Percentiles rank a stretch among this genome's conserved stretches.
Evolutionary conservation across 2,797 vertebrate genomes (phyloP).

Genomic region (Holocentrus rufus): DNA sequence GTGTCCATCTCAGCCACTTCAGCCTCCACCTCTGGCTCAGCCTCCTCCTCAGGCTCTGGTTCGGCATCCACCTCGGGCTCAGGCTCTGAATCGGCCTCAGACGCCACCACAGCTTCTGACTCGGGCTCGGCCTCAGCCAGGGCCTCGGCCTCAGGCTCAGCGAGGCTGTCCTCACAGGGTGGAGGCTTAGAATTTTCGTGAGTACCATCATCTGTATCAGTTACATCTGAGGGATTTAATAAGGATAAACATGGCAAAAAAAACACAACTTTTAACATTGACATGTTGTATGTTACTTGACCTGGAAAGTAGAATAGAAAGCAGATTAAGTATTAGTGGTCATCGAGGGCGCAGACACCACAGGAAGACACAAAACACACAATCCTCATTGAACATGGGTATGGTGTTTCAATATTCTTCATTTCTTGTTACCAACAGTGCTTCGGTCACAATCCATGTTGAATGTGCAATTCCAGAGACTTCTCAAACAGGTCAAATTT

Average conservation of each 20-base stretch:
- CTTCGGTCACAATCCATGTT: constrained; percentile 47
- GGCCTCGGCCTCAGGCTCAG: constrained; percentile 72
- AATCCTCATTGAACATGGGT: constrained; percentile 86
- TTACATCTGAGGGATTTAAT: constrained; percentile 99
- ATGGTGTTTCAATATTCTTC: constrained; percentile 81
- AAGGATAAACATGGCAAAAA: constrained; percentile 99
- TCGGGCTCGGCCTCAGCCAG: constrained; percentile 24
- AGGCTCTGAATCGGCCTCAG: constrained; percentile 50
- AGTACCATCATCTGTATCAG: constrained; percentile 99
- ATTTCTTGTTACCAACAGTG: constrained; percentile 65
- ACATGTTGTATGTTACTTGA: constrained; percentile 92
- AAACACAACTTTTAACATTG: constrained; percentile 94
- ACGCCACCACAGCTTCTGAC: constrained; percentile 34
- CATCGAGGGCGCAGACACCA: constrained; percentile 93
- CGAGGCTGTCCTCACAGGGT: constrained; percentile 92
- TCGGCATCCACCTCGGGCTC: constrained; percentile 66
- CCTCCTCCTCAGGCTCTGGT: constrained; percentile 53
- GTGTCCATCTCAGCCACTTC: constrained; percentile 89
- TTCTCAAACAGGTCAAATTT: constrained; percentile 27
- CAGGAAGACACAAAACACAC: constrained; percentile 94
- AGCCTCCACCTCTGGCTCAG: constrained; percentile 67
- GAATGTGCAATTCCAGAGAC: constrained; percentile 43
- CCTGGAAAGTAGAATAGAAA: constrained; percentile 95
- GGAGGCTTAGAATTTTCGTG: constrained; percentile 98
- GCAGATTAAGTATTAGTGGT: constrained; percentile 94